Evolutionary conservation across 2,888 invertebrate species (phyloP).

Genomic region (Molorchus minor): DNA sequence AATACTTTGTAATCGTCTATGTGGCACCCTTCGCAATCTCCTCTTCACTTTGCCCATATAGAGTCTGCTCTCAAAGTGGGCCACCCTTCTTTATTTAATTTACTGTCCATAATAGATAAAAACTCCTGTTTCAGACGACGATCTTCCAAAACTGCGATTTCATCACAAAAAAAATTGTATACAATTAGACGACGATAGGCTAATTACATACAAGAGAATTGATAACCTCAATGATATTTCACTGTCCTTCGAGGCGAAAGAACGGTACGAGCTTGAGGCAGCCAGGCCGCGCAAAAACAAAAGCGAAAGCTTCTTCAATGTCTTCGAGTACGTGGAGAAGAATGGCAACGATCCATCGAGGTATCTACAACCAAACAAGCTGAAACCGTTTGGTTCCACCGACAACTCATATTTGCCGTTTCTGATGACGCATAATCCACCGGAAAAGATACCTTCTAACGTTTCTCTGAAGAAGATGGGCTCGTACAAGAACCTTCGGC

Average conservation of each 20-base stretch:
- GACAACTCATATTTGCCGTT: constrained; percentile 8
- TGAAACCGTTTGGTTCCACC: constrained; percentile 17
- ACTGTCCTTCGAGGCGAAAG: not conserved
- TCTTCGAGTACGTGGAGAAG: constrained; percentile 9
- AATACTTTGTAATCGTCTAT: no score
- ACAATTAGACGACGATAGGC: not conserved
- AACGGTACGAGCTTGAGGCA: constrained; percentile 43
- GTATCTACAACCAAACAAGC: constrained; percentile 22
- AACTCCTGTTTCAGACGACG: no score
- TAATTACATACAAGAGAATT: not conserved
- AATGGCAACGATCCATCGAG: not conserved
- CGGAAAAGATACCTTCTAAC: not conserved
- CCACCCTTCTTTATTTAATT: no score
- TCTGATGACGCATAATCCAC: not conserved
- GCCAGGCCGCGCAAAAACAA: constrained; percentile 36
- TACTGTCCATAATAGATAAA: no score
- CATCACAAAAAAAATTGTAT: no score
- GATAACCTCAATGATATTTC: not conserved
- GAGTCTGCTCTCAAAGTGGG: no score
- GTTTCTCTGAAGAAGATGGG: no score
- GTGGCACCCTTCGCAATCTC: no score
- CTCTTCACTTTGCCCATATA: no score
- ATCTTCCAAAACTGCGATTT: no score
- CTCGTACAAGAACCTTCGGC: no score
- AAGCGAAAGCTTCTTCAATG: constrained; percentile 21